Conservation (phyloP, 2,888 invertebrate species). For the Drosophila mayaguana region DNA sequence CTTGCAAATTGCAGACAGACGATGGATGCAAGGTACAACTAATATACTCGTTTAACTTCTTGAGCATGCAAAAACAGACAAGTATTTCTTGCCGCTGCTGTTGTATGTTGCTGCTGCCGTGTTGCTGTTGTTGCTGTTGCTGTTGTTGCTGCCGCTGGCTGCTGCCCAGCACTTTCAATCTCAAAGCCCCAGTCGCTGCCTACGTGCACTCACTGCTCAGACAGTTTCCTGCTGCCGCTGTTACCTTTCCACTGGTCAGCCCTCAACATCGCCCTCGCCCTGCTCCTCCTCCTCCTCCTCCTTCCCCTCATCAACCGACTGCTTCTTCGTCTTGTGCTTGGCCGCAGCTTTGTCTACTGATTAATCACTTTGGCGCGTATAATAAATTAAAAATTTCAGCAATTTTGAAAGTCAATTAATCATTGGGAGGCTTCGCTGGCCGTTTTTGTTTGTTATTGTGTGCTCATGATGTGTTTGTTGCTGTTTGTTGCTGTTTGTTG, state of each 20-base stretch:
- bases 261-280: constrained; percentile 1
- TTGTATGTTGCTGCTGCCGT: constrained; percentile 14
- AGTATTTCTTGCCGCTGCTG: constrained; percentile 30
- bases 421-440: constrained; percentile 77
- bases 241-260: constrained; percentile 48
- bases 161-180: constrained; percentile 68
- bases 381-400: constrained; percentile 85
- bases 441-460: constrained; percentile 53
- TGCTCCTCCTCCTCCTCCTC: background rate
- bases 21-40: background rate
- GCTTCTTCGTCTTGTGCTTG: constrained; percentile 15
- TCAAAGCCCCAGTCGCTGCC: constrained; percentile 51
- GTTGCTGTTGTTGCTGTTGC: constrained; percentile 35
- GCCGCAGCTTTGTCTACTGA: constrained; percentile 73
- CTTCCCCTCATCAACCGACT: background rate
- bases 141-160: constrained; percentile 34
- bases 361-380: constrained; percentile 84
- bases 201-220: constrained; percentile 32
- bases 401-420: constrained; percentile 85
- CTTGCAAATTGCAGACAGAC: background rate
- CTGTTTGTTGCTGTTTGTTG: constrained; percentile 33
- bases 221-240: constrained; percentile 29
- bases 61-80: constrained; percentile 7
- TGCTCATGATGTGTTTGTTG: constrained; percentile 34
- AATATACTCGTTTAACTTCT: background rate